Base-by-base conservation (phyloP, 1,140 invertebrate species). In the Plectrocnemia conspersa region DNA sequence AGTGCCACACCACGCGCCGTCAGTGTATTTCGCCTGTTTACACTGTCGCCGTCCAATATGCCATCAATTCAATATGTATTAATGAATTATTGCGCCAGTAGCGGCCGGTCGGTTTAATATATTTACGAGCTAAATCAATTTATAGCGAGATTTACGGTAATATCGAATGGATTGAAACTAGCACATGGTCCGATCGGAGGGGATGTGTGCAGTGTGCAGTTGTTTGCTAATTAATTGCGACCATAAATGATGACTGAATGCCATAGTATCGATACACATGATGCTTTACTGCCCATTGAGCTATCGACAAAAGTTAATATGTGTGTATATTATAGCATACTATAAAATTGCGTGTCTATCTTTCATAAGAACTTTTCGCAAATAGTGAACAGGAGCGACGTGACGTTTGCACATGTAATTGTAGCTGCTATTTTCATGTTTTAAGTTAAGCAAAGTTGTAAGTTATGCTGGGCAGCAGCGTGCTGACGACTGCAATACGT, bases 51-150 rank as follows among this genome's bases (percentile, higher is more conserved):
- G 38, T 48, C 57, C 57, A 59, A 59, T 59, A 54, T 44, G 52
- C 52, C 52, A 50, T 54, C 57, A 59, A 59, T 59, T 50, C 57
- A 54, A 54, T 54, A 54, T 54, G 57, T 54, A 59, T 59, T 22
- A 49, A 54, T 59, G 52, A 59, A 46, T 54, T 59, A 59, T 54
- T 40, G 40, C 45, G n/a, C 19, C 54, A 52, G 41, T 45, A 45
- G 57, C 52, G 42, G 32, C 29, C 29, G 46, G n/a, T 18, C 45
- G 57, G 25, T 54, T 44, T 59, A 59, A 54, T 59, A 54, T 58
- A 58, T 58, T 58, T 58, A 58, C 54, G 47, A 32, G 24, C 33
- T n/a, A 53, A 58, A 59, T 59, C 57, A 59, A 59, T 59, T 59
- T 59, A 46, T 54, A 46, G 52, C 46, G 27, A 54, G 57, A 59